These are phyloP conservation scores for Morinoia aosen DNA, from an alignment of 2,888 invertebrate genomes.

Conservation along the genomic window DNA sequence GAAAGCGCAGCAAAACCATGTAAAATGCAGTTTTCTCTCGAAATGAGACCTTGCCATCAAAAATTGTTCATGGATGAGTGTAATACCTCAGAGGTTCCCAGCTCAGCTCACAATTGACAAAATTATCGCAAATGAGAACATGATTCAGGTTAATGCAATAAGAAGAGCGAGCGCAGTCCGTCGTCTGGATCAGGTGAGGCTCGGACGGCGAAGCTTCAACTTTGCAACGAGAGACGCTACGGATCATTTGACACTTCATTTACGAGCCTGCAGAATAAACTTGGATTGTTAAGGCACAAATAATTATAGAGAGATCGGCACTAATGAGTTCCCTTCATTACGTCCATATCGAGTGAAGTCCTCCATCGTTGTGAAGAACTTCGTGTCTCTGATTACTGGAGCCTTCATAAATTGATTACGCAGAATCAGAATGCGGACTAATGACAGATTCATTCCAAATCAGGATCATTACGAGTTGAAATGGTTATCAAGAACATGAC, in stretches of 20 bases:
- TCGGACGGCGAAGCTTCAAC: not conserved
- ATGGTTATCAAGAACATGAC: not conserved
- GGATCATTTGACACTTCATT: slow-evolving; percentile 43
- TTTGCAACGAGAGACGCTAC: not conserved
- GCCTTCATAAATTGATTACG: not conserved
- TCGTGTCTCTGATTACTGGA: not conserved
- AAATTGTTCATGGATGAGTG: not conserved
- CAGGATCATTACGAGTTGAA: not conserved
- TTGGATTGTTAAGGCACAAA: slow-evolving; percentile 30
- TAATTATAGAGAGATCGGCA: slow-evolving; percentile 19
- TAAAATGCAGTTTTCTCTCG: no score
- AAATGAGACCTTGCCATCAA: not conserved
- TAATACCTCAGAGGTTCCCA: not conserved
- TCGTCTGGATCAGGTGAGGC: not conserved
- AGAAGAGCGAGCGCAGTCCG: not conserved
- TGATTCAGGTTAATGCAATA: not conserved
- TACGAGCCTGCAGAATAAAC: slow-evolving; percentile 26
- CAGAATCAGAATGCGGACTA: not conserved
- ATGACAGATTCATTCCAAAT: slow-evolving; percentile 17
- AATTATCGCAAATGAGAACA: not conserved
- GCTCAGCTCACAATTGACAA: not conserved
- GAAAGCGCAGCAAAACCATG: no score
- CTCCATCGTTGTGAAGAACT: not conserved
- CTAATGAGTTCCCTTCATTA: slow-evolving; percentile 34
- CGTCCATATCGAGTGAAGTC: not conserved